phyloP scores from a whole-genome alignment of 2,888 invertebrate species.

The Agonopterix arenella region DNA sequence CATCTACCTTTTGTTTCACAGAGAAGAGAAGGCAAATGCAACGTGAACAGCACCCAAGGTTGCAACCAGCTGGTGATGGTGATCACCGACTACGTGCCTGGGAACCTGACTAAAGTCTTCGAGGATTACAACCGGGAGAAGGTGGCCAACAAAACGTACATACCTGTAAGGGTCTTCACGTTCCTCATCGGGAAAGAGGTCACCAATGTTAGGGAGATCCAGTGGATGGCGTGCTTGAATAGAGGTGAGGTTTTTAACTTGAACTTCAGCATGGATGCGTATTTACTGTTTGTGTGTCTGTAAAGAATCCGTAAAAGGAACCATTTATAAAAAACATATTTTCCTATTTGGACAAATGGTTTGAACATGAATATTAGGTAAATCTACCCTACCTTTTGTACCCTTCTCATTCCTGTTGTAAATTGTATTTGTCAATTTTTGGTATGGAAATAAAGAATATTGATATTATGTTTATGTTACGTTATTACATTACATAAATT shows the following conservation, averaged over 20 bases:
- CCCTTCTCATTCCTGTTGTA: too few species aligned
- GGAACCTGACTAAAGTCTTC: conserved; percentile 91
- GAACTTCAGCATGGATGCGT: neutral
- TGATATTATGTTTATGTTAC: too few species aligned
- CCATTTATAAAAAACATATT: too few species aligned
- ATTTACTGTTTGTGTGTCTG: too few species aligned
- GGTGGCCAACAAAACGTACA: conserved; percentile 77
- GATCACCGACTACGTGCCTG: conserved; percentile 95
- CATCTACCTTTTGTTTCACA: conserved; percentile 12
- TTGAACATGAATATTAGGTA: too few species aligned
- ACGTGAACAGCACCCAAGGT: conserved; percentile 64
- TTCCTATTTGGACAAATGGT: too few species aligned
- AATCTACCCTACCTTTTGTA: too few species aligned
- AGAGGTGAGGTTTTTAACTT: conserved; percentile 79
- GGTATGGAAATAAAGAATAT: too few species aligned
- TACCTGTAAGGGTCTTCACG: conserved; percentile 95
- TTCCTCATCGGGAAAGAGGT: conserved; percentile 97
- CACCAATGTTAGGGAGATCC: conserved; percentile 90
- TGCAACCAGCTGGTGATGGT: conserved; percentile 99
- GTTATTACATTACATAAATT: too few species aligned
- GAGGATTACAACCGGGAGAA: conserved; percentile 85
- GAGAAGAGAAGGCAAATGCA: conserved; percentile 44
- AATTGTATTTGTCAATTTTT: too few species aligned
- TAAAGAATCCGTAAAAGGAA: too few species aligned
- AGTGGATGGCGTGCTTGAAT: conserved; percentile 97